These are phyloP conservation scores for Phenganax stokvisi DNA, from an alignment of 92 coral and sea anemone genomes.

Conservation along the genomic window DNA sequence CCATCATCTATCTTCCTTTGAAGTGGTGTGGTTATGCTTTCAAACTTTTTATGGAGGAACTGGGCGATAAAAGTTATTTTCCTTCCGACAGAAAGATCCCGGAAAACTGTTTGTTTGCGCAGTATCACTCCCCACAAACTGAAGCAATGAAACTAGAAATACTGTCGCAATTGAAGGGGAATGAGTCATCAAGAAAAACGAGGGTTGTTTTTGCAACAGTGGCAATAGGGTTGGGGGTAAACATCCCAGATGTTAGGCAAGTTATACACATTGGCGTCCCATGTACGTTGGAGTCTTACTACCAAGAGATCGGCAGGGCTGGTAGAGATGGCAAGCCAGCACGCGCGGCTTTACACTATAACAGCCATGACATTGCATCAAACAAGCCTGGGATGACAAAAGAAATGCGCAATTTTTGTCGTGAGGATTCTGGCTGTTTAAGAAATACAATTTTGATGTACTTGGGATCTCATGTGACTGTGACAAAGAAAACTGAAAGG, in stretches of 20 bases:
- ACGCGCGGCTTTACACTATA: conserved; percentile 24
- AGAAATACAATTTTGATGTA: conserved; percentile 7
- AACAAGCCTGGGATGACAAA: conserved; percentile 48
- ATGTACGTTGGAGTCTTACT: conserved; percentile 44
- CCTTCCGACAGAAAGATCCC: conserved; percentile 15
- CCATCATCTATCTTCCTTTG: too few relatives aligned
- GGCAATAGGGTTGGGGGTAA: conserved; percentile 48
- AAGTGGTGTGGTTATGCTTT: conserved; percentile 13
- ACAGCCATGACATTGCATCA: conserved; percentile 39
- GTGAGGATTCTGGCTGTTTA: neutral
- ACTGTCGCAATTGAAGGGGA: conserved; percentile 39
- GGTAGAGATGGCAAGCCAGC: conserved; percentile 52
- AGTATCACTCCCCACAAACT: conserved; percentile 48
- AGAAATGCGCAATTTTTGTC: conserved; percentile 39
- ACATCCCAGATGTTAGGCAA: conserved; percentile 44
- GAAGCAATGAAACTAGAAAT: conserved; percentile 50
- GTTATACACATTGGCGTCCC: conserved; percentile 49
- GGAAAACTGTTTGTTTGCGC: conserved; percentile 45
- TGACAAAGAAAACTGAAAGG: neutral
- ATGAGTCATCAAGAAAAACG: neutral
- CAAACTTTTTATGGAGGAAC: conserved; percentile 32
- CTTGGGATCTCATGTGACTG: conserved; percentile 16
- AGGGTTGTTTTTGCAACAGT: conserved; percentile 52
- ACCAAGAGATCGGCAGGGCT: conserved; percentile 51
- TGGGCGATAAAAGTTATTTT: conserved; percentile 16